Percentiles rank a stretch among this genome's conserved stretches.
phyloP scores from a whole-genome alignment of 2,113 vertebrate genomes.

The Antennarius striatus region DNA sequence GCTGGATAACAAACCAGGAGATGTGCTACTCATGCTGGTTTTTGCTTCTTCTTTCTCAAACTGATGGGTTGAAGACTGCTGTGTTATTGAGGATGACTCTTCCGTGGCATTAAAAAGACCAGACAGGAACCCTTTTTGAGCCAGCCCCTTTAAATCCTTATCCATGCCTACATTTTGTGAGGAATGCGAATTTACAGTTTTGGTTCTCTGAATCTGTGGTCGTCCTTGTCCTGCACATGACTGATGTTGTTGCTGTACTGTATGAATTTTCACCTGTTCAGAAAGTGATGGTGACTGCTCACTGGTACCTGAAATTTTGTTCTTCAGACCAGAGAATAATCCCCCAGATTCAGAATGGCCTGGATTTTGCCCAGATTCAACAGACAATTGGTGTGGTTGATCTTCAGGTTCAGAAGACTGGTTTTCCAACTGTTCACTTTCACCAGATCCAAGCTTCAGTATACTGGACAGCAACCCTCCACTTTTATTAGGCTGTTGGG shows the following conservation, averaged over 20 bases:
- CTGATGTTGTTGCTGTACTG: constrained; percentile 51
- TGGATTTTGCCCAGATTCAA: constrained; percentile 42
- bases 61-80: constrained; percentile 53
- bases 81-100: constrained; percentile 61
- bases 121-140: constrained; percentile 78
- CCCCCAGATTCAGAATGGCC: constrained; percentile 65
- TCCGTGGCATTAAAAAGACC: constrained; percentile 80
- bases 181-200: constrained; percentile 66
- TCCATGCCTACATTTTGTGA: constrained; percentile 56
- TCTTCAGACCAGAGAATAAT: constrained; percentile 78
- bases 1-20: constrained; percentile 80
- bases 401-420: constrained; percentile 23
- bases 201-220: constrained; percentile 72
- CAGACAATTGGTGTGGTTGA: constrained; percentile 27
- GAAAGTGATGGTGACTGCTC: constrained; percentile 47
- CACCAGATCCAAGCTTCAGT: constrained; percentile 81
- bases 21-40: constrained; percentile 36
- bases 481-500: constrained; percentile 61
- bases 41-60: constrained; percentile 60
- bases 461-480: constrained; percentile 74
- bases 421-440: constrained; percentile 66
- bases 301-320: constrained; percentile 64
- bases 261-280: constrained; percentile 38
- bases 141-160: constrained; percentile 55
- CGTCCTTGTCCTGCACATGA: constrained; percentile 44